These are phyloP conservation scores for Lepisosteus osseus DNA, from an alignment of 2,113 vertebrate species.

Conservation along the genomic window DNA sequence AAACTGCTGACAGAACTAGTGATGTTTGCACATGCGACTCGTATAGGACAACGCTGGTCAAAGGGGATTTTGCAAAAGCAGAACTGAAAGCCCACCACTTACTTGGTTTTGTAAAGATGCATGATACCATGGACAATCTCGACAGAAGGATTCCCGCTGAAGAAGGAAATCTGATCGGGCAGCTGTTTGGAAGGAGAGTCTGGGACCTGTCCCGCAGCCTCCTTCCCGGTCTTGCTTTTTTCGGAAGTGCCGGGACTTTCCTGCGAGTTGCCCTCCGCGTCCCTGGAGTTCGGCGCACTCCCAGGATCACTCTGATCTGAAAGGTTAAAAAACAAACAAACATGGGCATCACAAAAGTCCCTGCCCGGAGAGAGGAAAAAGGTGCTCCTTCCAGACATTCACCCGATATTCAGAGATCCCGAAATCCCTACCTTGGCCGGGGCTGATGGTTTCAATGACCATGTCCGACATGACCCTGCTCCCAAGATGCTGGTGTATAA, in stretches of 20 bases:
- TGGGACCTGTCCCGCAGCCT: conserved; percentile 46
- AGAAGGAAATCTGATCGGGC: conserved; percentile 96
- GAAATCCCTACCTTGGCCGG: conserved; percentile 61
- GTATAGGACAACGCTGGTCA: too few relatives aligned
- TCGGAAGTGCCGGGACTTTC: conserved; percentile 8
- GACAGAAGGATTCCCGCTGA: conserved; percentile 94
- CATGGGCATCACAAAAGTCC: neutral
- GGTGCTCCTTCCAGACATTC: neutral
- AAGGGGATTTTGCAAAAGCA: too few relatives aligned
- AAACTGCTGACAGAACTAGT: too few relatives aligned
- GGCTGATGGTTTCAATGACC: conserved; percentile 91
- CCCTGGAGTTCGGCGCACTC: neutral
- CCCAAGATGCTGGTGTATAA: conserved; percentile 92
- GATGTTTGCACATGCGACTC: too few relatives aligned
- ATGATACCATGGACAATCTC: conserved; percentile 97
- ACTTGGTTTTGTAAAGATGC: conserved; percentile 99
- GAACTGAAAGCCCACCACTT: conserved; percentile 39
- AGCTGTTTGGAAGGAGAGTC: conserved; percentile 92
- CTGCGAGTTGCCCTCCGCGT: neutral
- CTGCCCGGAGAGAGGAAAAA: too few relatives aligned
- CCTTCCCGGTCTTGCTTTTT: conserved; percentile 28
- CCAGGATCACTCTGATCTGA: neutral
- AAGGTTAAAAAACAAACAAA: neutral
- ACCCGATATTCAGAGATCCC: neutral
- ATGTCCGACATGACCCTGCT: conserved; percentile 91